Evolutionary conservation across 2,888 invertebrate genomes (phyloP).

Genomic region (Cabera pusaria): DNA sequence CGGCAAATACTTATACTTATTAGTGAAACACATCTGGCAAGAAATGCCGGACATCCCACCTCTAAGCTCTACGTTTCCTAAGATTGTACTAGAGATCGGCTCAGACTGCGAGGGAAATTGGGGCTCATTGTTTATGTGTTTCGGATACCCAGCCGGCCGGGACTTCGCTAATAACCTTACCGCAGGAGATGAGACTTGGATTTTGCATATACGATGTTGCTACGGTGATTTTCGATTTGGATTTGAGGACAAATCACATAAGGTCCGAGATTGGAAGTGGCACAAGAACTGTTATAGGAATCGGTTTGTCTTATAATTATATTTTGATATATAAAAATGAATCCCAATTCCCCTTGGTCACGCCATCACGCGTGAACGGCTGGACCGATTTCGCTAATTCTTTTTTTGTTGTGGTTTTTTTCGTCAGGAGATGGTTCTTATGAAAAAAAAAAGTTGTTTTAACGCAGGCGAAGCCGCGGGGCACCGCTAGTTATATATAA

Average conservation of each 20-base stretch:
- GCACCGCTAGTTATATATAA: too few species aligned
- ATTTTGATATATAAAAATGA: too few species aligned
- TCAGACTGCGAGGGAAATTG: constrained; percentile 49
- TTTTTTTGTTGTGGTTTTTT: too few species aligned
- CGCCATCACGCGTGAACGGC: too few species aligned
- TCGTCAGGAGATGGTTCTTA: too few species aligned
- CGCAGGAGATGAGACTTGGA: constrained; percentile 32
- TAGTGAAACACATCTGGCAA: constrained; percentile 5
- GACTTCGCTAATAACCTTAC: constrained; percentile 38
- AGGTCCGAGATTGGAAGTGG: too few species aligned
- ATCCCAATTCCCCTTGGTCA: too few species aligned
- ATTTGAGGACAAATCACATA: constrained; percentile 6
- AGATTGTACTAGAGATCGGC: constrained; percentile 34
- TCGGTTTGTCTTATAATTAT: too few species aligned
- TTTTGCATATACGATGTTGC: constrained; percentile 28
- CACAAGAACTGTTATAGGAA: too few species aligned
- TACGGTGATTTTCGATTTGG: constrained; percentile 14
- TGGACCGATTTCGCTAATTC: too few species aligned
- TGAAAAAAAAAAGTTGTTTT: too few species aligned
- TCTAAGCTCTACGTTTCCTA: constrained; percentile 19
- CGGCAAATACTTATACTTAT: background rate
- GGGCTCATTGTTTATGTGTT: constrained; percentile 59
- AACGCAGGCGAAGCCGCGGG: too few species aligned
- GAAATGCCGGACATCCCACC: constrained; percentile 21
- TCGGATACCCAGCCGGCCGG: constrained; percentile 40